Evolutionary conservation across 2,888 invertebrate genomes (phyloP).

Genomic region (Agrenia bidenticulata): DNA sequence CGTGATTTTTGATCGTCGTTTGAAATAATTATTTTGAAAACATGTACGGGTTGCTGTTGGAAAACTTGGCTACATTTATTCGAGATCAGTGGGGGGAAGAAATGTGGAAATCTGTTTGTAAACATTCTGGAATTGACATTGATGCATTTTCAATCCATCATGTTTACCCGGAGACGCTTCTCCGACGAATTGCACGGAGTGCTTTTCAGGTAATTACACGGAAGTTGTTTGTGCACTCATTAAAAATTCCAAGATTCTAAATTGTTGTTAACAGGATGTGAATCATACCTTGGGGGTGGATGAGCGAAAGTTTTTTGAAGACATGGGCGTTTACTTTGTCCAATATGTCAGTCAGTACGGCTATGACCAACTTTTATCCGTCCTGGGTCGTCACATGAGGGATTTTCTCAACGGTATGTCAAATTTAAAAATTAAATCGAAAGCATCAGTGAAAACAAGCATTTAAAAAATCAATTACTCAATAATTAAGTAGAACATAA

Average conservation of each 20-base stretch:
- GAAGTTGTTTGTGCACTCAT: constrained; percentile 44
- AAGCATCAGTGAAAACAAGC: too few species aligned
- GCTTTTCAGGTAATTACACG: constrained; percentile 88
- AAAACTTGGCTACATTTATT: constrained; percentile 90
- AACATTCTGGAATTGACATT: constrained; percentile 81
- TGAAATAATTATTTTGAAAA: not conserved
- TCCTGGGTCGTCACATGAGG: constrained; percentile 87
- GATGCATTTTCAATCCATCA: constrained; percentile 83
- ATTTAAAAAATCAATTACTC: not conserved
- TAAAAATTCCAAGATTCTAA: constrained; percentile 41
- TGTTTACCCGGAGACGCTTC: constrained; percentile 86
- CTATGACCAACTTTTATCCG: constrained; percentile 86
- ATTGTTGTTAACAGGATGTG: too few species aligned
- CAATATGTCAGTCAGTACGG: constrained; percentile 90
- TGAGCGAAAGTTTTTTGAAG: constrained; percentile 87
- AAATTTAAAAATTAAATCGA: constrained; percentile 5
- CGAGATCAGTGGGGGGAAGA: constrained; percentile 91
- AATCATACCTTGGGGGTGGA: constrained; percentile 78
- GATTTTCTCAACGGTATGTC: constrained; percentile 84
- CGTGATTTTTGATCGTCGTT: too few species aligned
- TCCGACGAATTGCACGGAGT: constrained; percentile 79
- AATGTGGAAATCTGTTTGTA: constrained; percentile 86
- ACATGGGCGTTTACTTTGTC: constrained; percentile 86
- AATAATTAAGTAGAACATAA: not conserved
- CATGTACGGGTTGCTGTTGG: constrained; percentile 95